These are phyloP conservation scores for Archivesica marissinica DNA, from an alignment of 1,140 invertebrate species.

Conservation along the genomic window DNA sequence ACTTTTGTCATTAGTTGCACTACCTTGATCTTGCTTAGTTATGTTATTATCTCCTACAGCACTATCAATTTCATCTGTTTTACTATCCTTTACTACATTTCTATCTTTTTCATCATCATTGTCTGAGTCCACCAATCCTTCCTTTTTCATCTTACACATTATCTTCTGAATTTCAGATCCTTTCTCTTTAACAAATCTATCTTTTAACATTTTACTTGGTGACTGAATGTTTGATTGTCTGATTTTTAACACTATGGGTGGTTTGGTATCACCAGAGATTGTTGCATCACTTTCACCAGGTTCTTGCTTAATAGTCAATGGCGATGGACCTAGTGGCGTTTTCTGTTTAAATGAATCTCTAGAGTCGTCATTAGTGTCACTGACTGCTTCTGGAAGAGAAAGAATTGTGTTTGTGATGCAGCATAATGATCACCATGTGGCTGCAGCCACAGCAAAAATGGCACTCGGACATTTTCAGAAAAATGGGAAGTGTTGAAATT, in stretches of 20 bases:
- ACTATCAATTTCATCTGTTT: slow-evolving; percentile 32
- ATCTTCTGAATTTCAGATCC: slow-evolving; percentile 56
- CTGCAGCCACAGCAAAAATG: no score
- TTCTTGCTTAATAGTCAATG: slow-evolving; percentile 40
- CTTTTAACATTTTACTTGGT: slow-evolving; percentile 51
- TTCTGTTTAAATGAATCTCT: slow-evolving; percentile 55
- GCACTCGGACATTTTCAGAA: no score
- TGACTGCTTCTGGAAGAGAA: slow-evolving; percentile 37
- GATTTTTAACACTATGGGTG: slow-evolving; percentile 16
- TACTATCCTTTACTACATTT: background rate
- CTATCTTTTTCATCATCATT: slow-evolving; percentile 10
- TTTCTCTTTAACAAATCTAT: slow-evolving; percentile 59
- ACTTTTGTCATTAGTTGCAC: background rate
- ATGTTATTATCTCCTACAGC: background rate
- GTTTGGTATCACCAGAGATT: slow-evolving; percentile 13
- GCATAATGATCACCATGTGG: no score
- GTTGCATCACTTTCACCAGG: background rate
- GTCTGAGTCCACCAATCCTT: slow-evolving; percentile 26
- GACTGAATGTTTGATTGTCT: slow-evolving; percentile 29
- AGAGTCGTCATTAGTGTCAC: slow-evolving; percentile 58
- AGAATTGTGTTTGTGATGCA: background rate
- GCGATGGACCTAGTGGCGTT: slow-evolving; percentile 54
- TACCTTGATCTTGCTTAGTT: background rate
- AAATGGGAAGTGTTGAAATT: no score
- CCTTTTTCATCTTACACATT: slow-evolving; percentile 53